Percentiles rank a stretch among this genome's conserved stretches.
phyloP scores from a whole-genome alignment of 2,888 invertebrate genomes.

The Cheilosia vernalis region DNA sequence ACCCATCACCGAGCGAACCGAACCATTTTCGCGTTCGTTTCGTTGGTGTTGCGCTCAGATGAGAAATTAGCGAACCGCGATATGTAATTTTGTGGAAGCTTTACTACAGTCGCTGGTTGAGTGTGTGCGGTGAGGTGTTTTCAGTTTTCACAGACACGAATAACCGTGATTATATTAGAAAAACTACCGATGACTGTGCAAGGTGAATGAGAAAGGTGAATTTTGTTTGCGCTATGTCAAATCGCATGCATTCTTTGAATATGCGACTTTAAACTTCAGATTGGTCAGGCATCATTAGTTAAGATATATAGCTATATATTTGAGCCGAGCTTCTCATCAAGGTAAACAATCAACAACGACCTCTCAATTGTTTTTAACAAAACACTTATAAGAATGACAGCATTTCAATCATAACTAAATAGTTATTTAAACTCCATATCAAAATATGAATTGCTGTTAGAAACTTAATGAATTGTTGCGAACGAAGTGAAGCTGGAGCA shows the following conservation, averaged over 20 bases:
- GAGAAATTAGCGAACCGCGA: slow-evolving; percentile 65
- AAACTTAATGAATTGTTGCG: no score
- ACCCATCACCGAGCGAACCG: slow-evolving; percentile 15
- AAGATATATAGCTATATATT: no score
- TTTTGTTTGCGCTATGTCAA: neutral
- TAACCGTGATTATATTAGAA: neutral
- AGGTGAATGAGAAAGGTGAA: slow-evolving; percentile 14
- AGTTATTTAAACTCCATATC: no score
- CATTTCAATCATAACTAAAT: no score
- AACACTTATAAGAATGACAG: no score
- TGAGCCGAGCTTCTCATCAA: no score
- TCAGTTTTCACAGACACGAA: slow-evolving; percentile 13
- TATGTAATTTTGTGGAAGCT: slow-evolving; percentile 38
- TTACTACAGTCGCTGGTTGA: neutral
- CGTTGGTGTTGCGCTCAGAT: slow-evolving; percentile 35
- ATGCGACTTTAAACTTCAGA: neutral
- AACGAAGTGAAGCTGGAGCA: no score
- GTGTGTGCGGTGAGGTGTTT: neutral
- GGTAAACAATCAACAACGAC: no score
- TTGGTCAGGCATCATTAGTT: no score
- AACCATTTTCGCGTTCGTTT: slow-evolving; percentile 19
- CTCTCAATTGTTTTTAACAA: no score
- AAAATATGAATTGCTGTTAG: no score
- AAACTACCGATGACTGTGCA: slow-evolving; percentile 13
- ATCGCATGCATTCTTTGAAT: slow-evolving; percentile 1